Percentiles rank a stretch among this genome's conserved stretches.
Conservation (phyloP, 2,888 invertebrate species). For the Eilema depressum region DNA sequence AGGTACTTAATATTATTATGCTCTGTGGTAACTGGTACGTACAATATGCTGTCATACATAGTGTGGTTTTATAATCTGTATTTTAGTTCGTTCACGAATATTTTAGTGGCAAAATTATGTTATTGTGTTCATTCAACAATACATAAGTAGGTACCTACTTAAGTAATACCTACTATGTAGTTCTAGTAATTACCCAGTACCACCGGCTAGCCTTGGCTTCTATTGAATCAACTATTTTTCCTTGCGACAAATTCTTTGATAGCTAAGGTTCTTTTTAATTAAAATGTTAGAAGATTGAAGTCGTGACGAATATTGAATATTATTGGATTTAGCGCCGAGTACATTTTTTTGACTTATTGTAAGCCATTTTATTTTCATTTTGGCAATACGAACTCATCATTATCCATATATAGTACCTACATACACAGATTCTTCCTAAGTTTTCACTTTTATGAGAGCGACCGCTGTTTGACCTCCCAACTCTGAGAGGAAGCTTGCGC, state of each 20-base stretch:
- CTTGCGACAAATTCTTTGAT: background rate
- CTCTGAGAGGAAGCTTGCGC: too few relatives aligned
- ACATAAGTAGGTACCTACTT: background rate
- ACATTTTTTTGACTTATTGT: too few relatives aligned
- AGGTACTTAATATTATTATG: background rate
- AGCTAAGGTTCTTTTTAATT: background rate
- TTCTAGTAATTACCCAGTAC: background rate
- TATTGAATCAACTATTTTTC: constrained; percentile 3
- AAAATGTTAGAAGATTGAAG: too few relatives aligned
- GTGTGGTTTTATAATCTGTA: background rate
- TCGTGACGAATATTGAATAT: too few relatives aligned
- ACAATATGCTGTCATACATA: background rate
- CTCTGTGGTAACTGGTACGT: background rate
- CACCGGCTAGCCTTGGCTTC: background rate
- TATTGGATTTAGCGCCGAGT: too few relatives aligned
- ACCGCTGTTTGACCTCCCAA: too few relatives aligned
- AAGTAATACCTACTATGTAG: background rate
- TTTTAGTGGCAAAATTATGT: background rate
- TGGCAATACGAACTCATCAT: too few relatives aligned
- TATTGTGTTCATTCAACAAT: constrained; percentile 1
- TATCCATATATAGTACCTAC: too few relatives aligned
- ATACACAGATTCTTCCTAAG: too few relatives aligned
- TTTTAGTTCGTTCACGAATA: background rate
- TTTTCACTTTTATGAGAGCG: too few relatives aligned
- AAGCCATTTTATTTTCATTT: too few relatives aligned